Conservation (phyloP, 2,888 invertebrate genomes). For the Scelioninae gen. 2 region DNA sequence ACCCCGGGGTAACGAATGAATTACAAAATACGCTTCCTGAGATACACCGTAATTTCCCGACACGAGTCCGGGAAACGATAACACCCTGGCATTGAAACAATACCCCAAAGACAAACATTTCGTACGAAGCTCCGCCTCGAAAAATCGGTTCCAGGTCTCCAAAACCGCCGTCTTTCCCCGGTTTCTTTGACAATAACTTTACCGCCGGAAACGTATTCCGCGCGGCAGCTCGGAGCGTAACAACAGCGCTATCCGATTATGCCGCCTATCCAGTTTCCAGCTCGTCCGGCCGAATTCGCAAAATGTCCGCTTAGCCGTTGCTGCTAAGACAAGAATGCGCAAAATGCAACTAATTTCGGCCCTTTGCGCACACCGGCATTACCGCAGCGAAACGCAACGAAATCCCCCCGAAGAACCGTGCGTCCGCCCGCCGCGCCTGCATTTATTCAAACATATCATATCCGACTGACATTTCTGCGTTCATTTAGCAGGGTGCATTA, state of each 20-base stretch:
- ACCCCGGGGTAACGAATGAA: conserved; percentile 55
- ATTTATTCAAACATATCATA: conserved; percentile 57
- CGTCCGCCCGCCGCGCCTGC: conserved; percentile 55
- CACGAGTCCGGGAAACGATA: conserved; percentile 34
- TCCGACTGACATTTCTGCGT: conserved; percentile 59
- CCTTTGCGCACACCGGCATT: conserved; percentile 57
- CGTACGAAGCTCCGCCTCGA: neutral
- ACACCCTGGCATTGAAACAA: conserved; percentile 25
- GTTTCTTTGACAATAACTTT: conserved; percentile 49
- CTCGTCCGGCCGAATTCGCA: conserved; percentile 57
- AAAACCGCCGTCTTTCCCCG: no score
- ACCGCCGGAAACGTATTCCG: conserved; percentile 37
- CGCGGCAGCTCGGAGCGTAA: conserved; percentile 50
- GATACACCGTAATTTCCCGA: conserved; percentile 44
- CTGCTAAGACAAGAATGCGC: conserved; percentile 60
- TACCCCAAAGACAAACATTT: conserved; percentile 17
- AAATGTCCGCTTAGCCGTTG: conserved; percentile 58
- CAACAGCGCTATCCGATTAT: conserved; percentile 57
- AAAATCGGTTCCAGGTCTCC: no score
- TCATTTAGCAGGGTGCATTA: conserved; percentile 58
- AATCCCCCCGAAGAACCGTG: conserved; percentile 53
- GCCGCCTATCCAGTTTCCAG: conserved; percentile 56
- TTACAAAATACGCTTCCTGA: conserved; percentile 53
- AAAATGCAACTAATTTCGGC: conserved; percentile 56
- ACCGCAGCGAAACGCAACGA: conserved; percentile 50